A percentile compares a stretch with the other conserved stretches of the same genome.
phyloP scores from a whole-genome alignment of 2,113 vertebrate genomes.

The Felis chaus region DNA sequence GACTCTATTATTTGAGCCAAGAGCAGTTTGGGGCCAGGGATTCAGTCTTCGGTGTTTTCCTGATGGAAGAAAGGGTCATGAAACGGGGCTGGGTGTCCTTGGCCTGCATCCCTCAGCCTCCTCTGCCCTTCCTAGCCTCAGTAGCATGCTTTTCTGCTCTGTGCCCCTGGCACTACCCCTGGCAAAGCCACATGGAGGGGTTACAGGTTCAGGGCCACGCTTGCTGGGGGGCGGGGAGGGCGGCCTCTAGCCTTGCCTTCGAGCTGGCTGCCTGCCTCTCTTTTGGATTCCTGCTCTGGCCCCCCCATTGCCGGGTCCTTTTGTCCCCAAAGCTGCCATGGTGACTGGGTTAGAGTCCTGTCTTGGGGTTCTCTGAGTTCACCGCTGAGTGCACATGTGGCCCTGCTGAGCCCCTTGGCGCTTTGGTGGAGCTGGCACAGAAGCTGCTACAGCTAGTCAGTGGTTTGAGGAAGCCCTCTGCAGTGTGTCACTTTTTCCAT shows the following conservation, averaged over 20 bases:
- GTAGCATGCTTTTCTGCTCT: background rate
- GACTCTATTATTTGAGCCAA: conserved; percentile 37
- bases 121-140: conserved; percentile 4
- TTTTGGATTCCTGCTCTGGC: background rate
- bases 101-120: background rate
- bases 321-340: background rate
- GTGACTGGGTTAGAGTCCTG: background rate
- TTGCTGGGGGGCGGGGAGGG: fast-evolving
- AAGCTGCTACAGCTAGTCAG: conserved; percentile 53
- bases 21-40: conserved; percentile 35
- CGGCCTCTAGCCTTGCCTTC: background rate
- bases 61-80: conserved; percentile 58
- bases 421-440: conserved; percentile 41
- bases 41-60: conserved; percentile 46
- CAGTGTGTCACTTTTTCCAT: conserved; percentile 78
- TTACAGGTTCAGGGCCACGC: background rate
- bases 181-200: background rate
- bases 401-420: background rate
- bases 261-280: background rate
- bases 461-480: conserved; percentile 74
- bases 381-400: background rate
- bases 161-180: background rate
- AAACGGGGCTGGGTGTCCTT: conserved; percentile 42
- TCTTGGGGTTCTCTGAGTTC: conserved; percentile 54
- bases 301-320: background rate